Evolutionary conservation across 2,888 invertebrate species (phyloP).

Genomic region (Lithophane ornitopus): DNA sequence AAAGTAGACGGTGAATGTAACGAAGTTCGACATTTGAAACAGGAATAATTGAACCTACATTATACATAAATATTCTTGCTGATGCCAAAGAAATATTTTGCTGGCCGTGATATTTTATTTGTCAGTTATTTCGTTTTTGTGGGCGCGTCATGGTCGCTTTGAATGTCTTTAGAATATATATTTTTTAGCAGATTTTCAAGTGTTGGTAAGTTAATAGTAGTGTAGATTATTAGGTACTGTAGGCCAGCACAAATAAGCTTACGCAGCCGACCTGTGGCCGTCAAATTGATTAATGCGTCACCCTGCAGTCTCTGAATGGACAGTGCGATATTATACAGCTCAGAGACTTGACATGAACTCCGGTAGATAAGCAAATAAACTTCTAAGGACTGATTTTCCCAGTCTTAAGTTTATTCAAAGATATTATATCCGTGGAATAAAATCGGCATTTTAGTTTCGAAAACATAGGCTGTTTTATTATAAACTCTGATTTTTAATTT

Average conservation of each 20-base stretch:
- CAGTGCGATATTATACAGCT: constrained; percentile 6
- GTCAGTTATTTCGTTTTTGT: constrained; percentile 27
- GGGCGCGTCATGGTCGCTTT: constrained; percentile 24
- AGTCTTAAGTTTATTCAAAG: background rate
- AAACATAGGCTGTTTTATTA: too few relatives aligned
- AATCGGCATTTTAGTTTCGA: too few relatives aligned
- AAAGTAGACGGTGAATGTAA: constrained; percentile 1
- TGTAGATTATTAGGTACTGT: background rate
- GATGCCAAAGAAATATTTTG: constrained; percentile 19
- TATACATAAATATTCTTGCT: constrained; percentile 7
- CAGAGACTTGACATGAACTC: background rate
- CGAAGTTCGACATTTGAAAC: background rate
- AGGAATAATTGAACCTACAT: background rate
- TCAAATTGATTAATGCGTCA: constrained; percentile 44
- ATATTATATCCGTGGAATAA: background rate
- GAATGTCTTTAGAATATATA: background rate
- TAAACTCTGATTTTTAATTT: too few relatives aligned
- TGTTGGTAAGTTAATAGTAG: constrained; percentile 2
- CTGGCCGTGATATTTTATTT: constrained; percentile 37
- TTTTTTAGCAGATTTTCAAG: background rate
- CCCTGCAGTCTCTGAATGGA: constrained; percentile 18
- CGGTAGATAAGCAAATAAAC: background rate
- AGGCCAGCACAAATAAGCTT: background rate
- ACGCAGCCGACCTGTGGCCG: constrained; percentile 20
- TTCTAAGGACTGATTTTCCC: too few relatives aligned